Percentiles rank a stretch among this genome's conserved stretches.
These are phyloP conservation scores for Leuciscus idus DNA, from an alignment of 2,113 vertebrate species.

Conservation along the genomic window DNA sequence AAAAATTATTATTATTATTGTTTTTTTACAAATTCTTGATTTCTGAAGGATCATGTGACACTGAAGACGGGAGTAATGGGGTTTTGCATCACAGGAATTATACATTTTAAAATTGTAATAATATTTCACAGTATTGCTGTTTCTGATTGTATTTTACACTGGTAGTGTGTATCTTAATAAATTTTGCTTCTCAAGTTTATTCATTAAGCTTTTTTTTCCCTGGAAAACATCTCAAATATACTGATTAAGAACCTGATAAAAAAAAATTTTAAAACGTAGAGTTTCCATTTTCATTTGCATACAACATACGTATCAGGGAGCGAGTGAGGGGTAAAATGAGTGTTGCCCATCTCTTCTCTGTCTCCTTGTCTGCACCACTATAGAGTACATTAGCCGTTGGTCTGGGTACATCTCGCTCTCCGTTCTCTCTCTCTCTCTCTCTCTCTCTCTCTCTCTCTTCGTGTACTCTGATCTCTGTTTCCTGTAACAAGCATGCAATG, in stretches of 20 bases:
- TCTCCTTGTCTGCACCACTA: slow-evolving; percentile 23
- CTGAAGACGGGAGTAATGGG: too few relatives aligned
- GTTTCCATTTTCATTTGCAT: neutral
- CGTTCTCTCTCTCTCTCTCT: slow-evolving; percentile 45
- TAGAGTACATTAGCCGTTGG: slow-evolving; percentile 14
- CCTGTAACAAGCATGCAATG: slow-evolving; percentile 77
- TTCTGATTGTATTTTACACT: too few relatives aligned
- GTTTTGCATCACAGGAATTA: too few relatives aligned
- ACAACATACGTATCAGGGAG: neutral
- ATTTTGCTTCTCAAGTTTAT: neutral
- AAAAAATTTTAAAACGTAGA: too few relatives aligned
- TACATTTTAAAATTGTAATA: too few relatives aligned
- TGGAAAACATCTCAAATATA: neutral
- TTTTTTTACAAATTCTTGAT: too few relatives aligned
- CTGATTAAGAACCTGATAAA: neutral
- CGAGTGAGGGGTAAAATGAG: neutral
- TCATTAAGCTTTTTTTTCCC: neutral
- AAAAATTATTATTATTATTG: too few relatives aligned
- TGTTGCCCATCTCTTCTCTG: slow-evolving; percentile 33
- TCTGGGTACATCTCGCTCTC: slow-evolving; percentile 12
- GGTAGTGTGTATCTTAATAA: neutral
- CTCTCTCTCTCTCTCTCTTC: neutral
- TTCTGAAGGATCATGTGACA: too few relatives aligned
- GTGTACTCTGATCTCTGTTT: slow-evolving; percentile 60
- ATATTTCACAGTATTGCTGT: too few relatives aligned